phyloP scores from a whole-genome alignment of 2,113 vertebrate genomes.

The Chunga burmeisteri region DNA sequence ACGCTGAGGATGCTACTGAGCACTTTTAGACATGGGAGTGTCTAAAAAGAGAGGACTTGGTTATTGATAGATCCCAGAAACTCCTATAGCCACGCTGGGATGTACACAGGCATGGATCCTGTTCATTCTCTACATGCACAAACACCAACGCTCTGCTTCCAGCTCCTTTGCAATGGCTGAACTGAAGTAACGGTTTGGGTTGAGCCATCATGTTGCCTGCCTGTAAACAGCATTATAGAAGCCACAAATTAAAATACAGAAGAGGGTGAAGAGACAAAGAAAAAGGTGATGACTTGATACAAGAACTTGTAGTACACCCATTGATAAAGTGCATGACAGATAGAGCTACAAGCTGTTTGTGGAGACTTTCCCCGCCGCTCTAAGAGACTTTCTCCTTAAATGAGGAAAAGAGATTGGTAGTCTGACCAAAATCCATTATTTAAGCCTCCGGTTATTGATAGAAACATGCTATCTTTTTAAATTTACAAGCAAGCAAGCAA shows the following conservation, averaged over 20 bases:
- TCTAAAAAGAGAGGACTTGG: neutral
- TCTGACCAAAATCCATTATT: slow-evolving; percentile 34
- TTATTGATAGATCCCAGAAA: neutral
- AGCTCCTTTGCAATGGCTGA: neutral
- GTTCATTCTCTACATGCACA: accelerated
- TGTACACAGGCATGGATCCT: accelerated
- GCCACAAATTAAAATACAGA: neutral
- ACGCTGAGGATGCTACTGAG: accelerated
- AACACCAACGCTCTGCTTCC: neutral
- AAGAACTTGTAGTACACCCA: slow-evolving; percentile 11
- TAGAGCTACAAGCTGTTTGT: neutral
- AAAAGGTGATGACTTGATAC: slow-evolving; percentile 18
- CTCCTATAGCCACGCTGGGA: accelerated
- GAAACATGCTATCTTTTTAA: slow-evolving; percentile 49
- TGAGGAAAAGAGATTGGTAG: slow-evolving; percentile 30
- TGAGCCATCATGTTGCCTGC: neutral
- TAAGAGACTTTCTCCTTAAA: slow-evolving; percentile 5
- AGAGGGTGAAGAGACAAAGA: slow-evolving; percentile 39
- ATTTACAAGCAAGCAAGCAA: slow-evolving; percentile 64
- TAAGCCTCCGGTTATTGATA: slow-evolving; percentile 48
- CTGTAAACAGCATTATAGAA: neutral
- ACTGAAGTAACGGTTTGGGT: neutral
- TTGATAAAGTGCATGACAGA: slow-evolving; percentile 45
- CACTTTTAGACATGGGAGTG: neutral
- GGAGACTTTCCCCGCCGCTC: neutral